phyloP scores from a whole-genome alignment of 2,888 invertebrate genomes.

The Lepeophtheirus nordmannii region DNA sequence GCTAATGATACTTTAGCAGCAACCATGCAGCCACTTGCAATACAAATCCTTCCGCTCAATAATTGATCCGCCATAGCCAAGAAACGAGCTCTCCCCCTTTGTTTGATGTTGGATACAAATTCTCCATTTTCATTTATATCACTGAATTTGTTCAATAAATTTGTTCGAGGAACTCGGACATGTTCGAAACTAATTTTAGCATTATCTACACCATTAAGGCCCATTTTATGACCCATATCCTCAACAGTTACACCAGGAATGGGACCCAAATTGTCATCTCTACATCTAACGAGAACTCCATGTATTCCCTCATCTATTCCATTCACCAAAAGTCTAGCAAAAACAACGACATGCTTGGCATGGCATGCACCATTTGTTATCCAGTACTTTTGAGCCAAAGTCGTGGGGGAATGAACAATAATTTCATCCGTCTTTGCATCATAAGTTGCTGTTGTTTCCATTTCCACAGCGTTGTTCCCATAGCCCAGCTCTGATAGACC shows the following conservation, averaged over 20 bases:
- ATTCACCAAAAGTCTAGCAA: constrained; percentile 28
- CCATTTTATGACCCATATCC: constrained; percentile 30
- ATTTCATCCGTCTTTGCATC: constrained; percentile 28
- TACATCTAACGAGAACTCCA: constrained; percentile 29
- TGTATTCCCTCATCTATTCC: constrained; percentile 29
- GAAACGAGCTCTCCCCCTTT: constrained; percentile 28
- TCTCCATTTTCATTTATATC: constrained; percentile 28
- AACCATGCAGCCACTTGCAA: constrained; percentile 29
- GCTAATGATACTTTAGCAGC: constrained; percentile 28
- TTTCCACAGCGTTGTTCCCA: constrained; percentile 30
- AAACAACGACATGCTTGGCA: constrained; percentile 29
- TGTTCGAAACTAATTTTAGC: constrained; percentile 29
- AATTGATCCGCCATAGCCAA: constrained; percentile 30
- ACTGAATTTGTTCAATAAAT: constrained; percentile 29
- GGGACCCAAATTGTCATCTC: constrained; percentile 28
- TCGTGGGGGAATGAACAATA: constrained; percentile 28
- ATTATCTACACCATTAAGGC: constrained; percentile 30
- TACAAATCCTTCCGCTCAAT: constrained; percentile 29
- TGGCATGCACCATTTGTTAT: constrained; percentile 30
- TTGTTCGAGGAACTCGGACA: constrained; percentile 29
- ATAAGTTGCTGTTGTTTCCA: constrained; percentile 29
- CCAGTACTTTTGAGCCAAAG: constrained; percentile 30
- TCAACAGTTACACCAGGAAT: constrained; percentile 29
- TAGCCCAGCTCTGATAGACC: constrained; percentile 30
- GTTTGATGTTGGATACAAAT: constrained; percentile 27